Percentiles rank a stretch among this genome's conserved stretches.
These are phyloP conservation scores for Seriola quinqueradiata DNA, from an alignment of 2,113 vertebrate species.

Conservation along the genomic window DNA sequence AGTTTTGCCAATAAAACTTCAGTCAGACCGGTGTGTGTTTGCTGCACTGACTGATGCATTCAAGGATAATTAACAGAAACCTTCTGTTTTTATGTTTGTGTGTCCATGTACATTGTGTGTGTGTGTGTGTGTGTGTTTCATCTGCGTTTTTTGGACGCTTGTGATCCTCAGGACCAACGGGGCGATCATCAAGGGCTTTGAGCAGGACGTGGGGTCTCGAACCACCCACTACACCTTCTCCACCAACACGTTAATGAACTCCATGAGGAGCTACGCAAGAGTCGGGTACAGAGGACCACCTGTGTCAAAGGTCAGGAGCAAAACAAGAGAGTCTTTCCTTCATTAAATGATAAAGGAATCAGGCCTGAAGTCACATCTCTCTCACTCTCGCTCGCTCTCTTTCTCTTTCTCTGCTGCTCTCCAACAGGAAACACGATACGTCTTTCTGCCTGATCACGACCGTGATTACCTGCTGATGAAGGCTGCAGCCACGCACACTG, in stretches of 20 bases:
- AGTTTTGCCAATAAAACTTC: too few species aligned
- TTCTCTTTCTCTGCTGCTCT: conserved; percentile 7
- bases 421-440: conserved; percentile 83
- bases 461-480: conserved; percentile 85
- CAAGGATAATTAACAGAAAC: background rate
- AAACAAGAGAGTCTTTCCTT: background rate
- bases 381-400: background rate
- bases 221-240: conserved; percentile 89
- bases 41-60: too few species aligned
- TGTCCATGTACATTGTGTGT: background rate
- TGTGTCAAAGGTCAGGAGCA: conserved; percentile 57
- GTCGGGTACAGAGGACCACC: conserved; percentile 79
- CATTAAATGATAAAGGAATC: background rate
- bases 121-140: too few species aligned
- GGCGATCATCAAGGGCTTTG: conserved; percentile 82
- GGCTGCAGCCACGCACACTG: conserved; percentile 74
- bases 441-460: conserved; percentile 87
- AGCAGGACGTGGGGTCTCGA: conserved; percentile 85
- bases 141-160: background rate
- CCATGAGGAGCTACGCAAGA: conserved; percentile 71
- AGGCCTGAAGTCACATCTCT: accelerated
- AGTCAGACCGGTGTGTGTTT: too few species aligned
- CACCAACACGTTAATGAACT: conserved; percentile 88
- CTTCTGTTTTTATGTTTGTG: background rate
- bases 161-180: conserved; percentile 84